Evolutionary conservation across 2,797 vertebrate genomes (phyloP).

Genomic region (Anabacerthia variegaticeps): DNA sequence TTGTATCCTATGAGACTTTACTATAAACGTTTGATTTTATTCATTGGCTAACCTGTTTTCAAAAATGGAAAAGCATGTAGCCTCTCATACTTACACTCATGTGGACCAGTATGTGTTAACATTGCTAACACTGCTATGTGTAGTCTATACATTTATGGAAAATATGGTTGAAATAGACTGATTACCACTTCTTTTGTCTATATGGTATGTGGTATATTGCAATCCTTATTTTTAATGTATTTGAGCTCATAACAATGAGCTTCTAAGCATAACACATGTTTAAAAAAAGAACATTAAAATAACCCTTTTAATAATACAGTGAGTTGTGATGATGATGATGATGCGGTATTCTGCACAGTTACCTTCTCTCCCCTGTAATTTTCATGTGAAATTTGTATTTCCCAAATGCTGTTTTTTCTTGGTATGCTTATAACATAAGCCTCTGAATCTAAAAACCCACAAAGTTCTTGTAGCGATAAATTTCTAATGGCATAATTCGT

Average conservation of each 20-base stretch:
- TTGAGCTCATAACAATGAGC: neutral
- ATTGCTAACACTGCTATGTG: neutral
- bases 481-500: conserved; percentile 59
- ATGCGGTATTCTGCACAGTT: neutral
- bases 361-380: neutral
- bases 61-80: neutral
- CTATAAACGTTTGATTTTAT: neutral
- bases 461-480: conserved; percentile 29
- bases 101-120: neutral
- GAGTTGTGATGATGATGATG: neutral
- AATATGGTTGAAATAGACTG: neutral
- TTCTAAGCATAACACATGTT: neutral
- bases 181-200: neutral
- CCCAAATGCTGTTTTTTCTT: neutral
- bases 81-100: neutral
- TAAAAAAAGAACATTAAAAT: neutral
- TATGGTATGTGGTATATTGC: neutral
- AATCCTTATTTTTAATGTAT: neutral
- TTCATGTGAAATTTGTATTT: neutral
- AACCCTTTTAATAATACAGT: neutral
- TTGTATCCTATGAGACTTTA: neutral
- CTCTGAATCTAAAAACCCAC: neutral
- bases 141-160: neutral
- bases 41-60: neutral
- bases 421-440: neutral